Conservation (phyloP, 1,140 invertebrate species). For the Spodoptera frugiperda region DNA sequence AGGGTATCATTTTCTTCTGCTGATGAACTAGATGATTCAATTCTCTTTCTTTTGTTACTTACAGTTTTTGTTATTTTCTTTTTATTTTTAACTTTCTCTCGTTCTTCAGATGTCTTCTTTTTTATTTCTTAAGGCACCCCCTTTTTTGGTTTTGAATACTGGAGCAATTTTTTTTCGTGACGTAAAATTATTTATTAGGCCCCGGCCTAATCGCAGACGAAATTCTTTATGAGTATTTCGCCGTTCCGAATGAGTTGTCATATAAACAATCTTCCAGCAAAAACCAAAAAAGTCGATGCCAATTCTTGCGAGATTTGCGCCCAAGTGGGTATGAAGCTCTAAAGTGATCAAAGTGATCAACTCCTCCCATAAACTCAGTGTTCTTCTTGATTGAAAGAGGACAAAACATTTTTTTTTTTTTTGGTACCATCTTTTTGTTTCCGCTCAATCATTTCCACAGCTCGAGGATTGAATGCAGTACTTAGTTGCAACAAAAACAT, state of each 20-base stretch:
- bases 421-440: slow-evolving; percentile 11
- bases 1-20: slow-evolving; percentile 20
- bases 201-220: slow-evolving; percentile 3
- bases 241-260: neutral
- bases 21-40: slow-evolving; percentile 19
- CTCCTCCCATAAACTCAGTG: neutral
- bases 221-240: slow-evolving; percentile 2
- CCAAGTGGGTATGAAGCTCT: neutral
- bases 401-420: neutral
- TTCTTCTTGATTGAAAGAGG: neutral
- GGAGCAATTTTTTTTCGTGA: neutral
- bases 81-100: slow-evolving; percentile 18
- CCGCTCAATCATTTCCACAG: too few relatives aligned
- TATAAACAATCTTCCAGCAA: neutral
- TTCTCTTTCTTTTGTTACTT: slow-evolving; percentile 18
- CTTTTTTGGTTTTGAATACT: slow-evolving; percentile 8
- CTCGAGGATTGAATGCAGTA: too few relatives aligned
- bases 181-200: neutral
- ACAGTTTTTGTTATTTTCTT: slow-evolving; percentile 26
- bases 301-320: slow-evolving; percentile 1
- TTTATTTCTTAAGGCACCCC: slow-evolving; percentile 10
- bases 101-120: slow-evolving; percentile 20
- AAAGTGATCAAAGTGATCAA: slow-evolving; percentile 2
- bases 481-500: too few relatives aligned
- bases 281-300: neutral